Evolutionary conservation across 2,113 vertebrate genomes (phyloP), one percentile per base, ranked within the genome.

Genomic region (Hirundichthys speculiger): DNA sequence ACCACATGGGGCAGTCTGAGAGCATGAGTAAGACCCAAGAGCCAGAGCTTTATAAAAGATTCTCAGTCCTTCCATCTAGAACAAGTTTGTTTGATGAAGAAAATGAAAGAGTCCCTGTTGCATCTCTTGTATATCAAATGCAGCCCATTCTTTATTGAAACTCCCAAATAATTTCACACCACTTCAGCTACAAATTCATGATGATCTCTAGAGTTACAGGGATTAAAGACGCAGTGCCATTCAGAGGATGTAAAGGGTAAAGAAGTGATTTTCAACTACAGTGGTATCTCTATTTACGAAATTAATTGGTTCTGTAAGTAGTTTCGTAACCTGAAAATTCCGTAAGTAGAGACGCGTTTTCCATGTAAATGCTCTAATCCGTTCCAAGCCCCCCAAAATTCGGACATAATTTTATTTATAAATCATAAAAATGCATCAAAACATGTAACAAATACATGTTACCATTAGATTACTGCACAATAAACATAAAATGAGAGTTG

Each of bases 31-130:
- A 77, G 70, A 75, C 63, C 64, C 72, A 54, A 55, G 75, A 76
- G 77, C 53, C 2, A 1, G n/a, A 1, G 13, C 73, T 69, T 62
- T 81, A 90, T 88, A 90, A 87, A 88, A 73, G 82, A 66, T 79
- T 83, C 79, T 91, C 73, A 89, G 89, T 90, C 71, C 70, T 81
- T 46, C 43, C 60, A 54, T 64, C 58, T 41, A 16, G 39, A 43
- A 54, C 72, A 62, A 61, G 68, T 70, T 69, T 46, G 76, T 76
- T 64, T 77, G 46, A 83, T 46, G 49, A 72, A 71, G 51, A 55
- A 60, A 73, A 75, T 52, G 54, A 69, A 82, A 56, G 48, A 57
- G 27, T 63, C 47, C 30, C 79, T 55, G 74, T 82, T 85, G 71
- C 22, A 70, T 75, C 74, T 68, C 39, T 40, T 60, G 68, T 43